Conservation (phyloP, 2,797 vertebrate genomes). For the Myotis myotis region DNA sequence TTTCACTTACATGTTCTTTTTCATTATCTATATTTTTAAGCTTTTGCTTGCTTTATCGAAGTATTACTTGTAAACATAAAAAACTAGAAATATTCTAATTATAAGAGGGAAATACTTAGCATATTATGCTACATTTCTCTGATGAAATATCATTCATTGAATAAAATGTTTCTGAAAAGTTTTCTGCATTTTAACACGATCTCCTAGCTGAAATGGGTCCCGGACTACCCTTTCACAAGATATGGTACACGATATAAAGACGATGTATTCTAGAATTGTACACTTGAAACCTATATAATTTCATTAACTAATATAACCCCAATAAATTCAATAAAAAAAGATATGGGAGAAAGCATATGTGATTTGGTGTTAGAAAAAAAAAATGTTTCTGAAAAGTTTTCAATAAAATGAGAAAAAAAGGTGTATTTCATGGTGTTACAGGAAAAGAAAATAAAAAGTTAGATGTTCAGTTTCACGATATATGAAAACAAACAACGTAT, state of each 20-base stretch:
- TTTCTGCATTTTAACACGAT: no score
- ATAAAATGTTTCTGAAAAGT: background rate
- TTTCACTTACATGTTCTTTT: background rate
- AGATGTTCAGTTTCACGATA: background rate
- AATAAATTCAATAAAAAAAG: no score
- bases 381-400: slow-evolving; percentile 5
- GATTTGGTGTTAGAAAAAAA: no score
- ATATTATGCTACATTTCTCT: background rate
- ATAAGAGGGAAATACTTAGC: background rate
- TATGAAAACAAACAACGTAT: background rate
- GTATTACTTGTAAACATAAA: background rate
- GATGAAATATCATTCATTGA: background rate
- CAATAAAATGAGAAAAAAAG: background rate
- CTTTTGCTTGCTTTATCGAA: background rate
- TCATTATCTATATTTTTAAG: background rate
- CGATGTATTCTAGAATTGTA: no score
- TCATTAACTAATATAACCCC: no score
- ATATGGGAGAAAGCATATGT: no score
- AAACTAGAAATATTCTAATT: background rate
- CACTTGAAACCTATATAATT: no score
- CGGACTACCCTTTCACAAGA: no score
- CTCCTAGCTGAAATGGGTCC: no score
- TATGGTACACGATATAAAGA: no score
- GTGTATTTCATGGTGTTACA: background rate
- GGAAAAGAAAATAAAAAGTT: background rate